Base-by-base conservation (phyloP, 2,888 invertebrate genomes). In the Labia minor region DNA sequence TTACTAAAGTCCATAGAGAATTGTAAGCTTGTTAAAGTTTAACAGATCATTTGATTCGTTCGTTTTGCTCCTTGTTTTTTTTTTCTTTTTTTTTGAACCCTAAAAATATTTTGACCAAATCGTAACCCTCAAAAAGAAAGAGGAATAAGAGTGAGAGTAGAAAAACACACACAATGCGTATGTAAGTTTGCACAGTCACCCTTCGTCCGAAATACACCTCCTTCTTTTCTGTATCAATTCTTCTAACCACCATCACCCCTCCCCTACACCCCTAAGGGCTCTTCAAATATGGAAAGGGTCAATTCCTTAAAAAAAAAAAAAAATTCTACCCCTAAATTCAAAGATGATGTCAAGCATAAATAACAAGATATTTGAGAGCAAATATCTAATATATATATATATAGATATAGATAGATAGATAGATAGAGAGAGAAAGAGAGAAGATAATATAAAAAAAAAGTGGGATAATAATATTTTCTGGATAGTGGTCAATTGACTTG, bases 21-120 rank as follows among this genome's bases (percentile, higher is more conserved):
- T 49, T 49, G 49, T 49, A 49, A 49, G 49, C 49, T 49, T 49
- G 49, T 49, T 49, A 49, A 49, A 49, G 49, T 49, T 49, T 49
- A 49, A 49, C 49, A 49, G 49, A 49, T 49, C 49, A 49, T 49
- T 49, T 49, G 49, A 49, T 49, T 49, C 49, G 49, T 49, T 49
- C 16, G n/a, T 11, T 49, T 49, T 49, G 14, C 3, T 49, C 16
- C 49, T 16, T 49, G 6, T 33, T 33, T 33, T 33, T 33, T 33
- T 33, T 33, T 33, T 33, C 11, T 33, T 33, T 33, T 14, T 49
- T 49, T 49, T 49, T 16, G 6, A 49, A 49, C 49, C 49, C 49
- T 49, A 14, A 49, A 49, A 49, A 49, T 49, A 49, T 49, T 49
- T 49, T 49, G 49, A 49, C 49, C n/a, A 49, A 26, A 26, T 26